Percentiles rank a stretch among this genome's conserved stretches.
phyloP scores from a whole-genome alignment of 2,113 vertebrate species.

The Hepsetus odoe region DNA sequence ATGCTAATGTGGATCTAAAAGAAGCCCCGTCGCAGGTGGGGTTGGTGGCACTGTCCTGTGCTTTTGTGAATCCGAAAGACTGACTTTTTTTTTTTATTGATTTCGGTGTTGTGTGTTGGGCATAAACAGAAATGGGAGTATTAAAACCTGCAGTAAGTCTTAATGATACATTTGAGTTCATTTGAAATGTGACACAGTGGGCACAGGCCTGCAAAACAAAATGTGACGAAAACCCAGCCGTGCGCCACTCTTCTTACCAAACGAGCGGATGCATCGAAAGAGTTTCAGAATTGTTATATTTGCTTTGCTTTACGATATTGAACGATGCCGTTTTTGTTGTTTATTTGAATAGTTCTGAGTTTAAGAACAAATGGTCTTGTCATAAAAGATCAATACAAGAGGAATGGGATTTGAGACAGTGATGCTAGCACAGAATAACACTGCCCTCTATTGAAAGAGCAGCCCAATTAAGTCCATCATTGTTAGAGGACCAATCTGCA shows the following conservation, averaged over 20 bases:
- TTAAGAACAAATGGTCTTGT: constrained; percentile 16
- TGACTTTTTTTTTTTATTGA: neutral
- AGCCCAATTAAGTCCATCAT: constrained; percentile 5
- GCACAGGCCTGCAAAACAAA: neutral
- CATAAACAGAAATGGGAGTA: neutral
- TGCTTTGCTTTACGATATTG: constrained; percentile 3
- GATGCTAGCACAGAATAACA: constrained; percentile 39
- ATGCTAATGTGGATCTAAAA: constrained; percentile 51
- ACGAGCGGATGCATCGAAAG: neutral
- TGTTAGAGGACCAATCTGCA: neutral
- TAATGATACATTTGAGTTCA: neutral
- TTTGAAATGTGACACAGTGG: neutral
- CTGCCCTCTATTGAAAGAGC: constrained; percentile 55
- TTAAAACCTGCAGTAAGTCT: neutral
- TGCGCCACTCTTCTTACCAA: neutral
- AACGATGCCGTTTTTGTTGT: neutral
- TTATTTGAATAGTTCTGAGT: constrained; percentile 18
- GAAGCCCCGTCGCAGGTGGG: constrained; percentile 22
- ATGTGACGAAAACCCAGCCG: neutral
- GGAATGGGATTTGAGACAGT: neutral
- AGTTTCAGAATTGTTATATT: constrained; percentile 9
- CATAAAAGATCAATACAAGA: neutral
- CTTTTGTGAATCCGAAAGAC: neutral
- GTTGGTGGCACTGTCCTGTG: neutral
- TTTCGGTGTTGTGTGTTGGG: neutral